Base-by-base conservation (phyloP, 2,888 invertebrate species). In the Nebria salina region DNA sequence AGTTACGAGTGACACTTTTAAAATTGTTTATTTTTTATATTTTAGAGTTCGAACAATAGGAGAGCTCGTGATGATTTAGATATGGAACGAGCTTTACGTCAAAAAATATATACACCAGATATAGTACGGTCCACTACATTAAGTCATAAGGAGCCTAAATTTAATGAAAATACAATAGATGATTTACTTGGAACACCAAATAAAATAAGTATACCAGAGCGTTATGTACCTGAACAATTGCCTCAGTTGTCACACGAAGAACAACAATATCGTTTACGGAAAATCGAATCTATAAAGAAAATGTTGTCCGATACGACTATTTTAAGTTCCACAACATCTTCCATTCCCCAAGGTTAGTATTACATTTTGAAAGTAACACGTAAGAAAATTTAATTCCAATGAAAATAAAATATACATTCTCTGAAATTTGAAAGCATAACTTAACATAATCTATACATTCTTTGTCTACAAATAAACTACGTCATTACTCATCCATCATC, bases 201-300 rank as follows among this genome's bases (percentile, higher is more conserved):
- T 88, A 97, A 97, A 90, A 97, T 97, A 84, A 91, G 94, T 83
- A 97, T 97, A 85, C 97, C 97, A 0, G 97, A 97, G 89, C 92
- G 97, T 84, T 97, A 97, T 86, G 94, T 97, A 85, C 97, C 97
- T 26, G 97, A 97, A 88, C 95, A 95, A 90, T 93, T 95, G 83
- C 97, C 97, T 84, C 95, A 96, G 88, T 88, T 96, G 72, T 94
- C 95, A 0, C 95, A 94, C 0, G 96, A 96, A 86, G 97, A 97
- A 87, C 94, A 95, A 87, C 93, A 94, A 86, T 94, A 94, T 83
- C 91, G 97, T 13, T 92, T 93, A 87, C 95, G 96, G 87, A 97
- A 97, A 89, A 96, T 97, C 5, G 97, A 97, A 87, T 95, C 95
- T 11, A 97, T 97, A 83, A 94, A 96, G 87, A 96, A 96, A 88